Evolutionary conservation across 2,113 vertebrate species (phyloP), one percentile per base, ranked within the genome.

Genomic region (Protobothrops flavoviridis): DNA sequence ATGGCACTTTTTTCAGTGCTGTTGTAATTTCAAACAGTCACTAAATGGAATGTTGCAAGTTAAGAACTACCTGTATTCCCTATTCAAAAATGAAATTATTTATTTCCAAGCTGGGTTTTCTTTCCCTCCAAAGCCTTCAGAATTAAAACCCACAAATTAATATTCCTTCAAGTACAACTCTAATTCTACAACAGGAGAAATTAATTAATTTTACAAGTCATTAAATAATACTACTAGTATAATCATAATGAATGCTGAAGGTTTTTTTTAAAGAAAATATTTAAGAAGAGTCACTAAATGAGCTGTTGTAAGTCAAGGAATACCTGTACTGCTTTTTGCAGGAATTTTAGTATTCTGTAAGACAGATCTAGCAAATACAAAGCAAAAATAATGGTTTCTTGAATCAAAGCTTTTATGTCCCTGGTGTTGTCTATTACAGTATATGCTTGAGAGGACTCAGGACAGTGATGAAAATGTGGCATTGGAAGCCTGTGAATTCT

Each of bases 401-500:
- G 48, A 64, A 4, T 26, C 20, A 45, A 29, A 10, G 2, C 52
- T 89, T 64, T 81, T n/a, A 61, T 10, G 45, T 92, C 26, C 1
- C 1, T 61, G 23, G 5, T 93, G 69, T 96, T 85, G 0, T 88
- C 29, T 0, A 15, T 69, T 2, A 5, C 90, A 99, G 99, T 99
- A 99, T 95, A 99, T 99, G 99, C 97, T 99, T 92, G 99, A 99
- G 97, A 96, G 99, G 93, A 99, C 99, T 0, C 99, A 99, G 97
- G 99, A 99, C 96, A 98, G 98, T 0, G 99, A 99, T 13, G 99
- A 99, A 97, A 99, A 99, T 0, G 99, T 99, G 95, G 98, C 99
- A 26, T 97, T 99, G 88, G 99, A 99, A 97, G 99, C 99, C 85
- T 99, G 99, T 3, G 99, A 99, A 97, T 99, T 99, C 97, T 99